Percentiles rank a stretch among this genome's conserved stretches.
phyloP scores from a whole-genome alignment of 92 coral and sea anemone genomes.

The Bergia sp. region DNA sequence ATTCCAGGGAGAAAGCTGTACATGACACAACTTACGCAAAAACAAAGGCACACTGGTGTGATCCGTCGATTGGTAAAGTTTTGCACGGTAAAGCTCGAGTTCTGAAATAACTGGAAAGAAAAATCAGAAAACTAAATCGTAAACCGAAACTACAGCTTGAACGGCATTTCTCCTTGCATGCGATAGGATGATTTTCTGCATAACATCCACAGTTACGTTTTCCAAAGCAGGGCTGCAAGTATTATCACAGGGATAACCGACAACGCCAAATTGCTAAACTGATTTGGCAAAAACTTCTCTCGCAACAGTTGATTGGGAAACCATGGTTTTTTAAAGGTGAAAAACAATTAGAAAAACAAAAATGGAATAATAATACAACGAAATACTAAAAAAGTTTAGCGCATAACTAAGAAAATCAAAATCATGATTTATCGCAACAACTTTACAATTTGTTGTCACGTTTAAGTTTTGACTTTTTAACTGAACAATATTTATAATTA shows the following conservation, averaged over 20 bases:
- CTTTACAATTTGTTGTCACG: too few species aligned
- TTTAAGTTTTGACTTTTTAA: too few species aligned
- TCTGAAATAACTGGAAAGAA: conserved; percentile 46
- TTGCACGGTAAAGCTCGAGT: conserved; percentile 47
- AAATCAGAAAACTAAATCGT: conserved; percentile 34
- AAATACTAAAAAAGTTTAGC: not conserved
- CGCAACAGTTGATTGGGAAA: not conserved
- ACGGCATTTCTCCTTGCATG: conserved; percentile 26
- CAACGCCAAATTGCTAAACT: not conserved
- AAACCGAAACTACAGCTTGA: conserved; percentile 8
- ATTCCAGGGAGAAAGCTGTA: conserved; percentile 41
- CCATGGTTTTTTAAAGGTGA: not conserved
- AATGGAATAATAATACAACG: not conserved
- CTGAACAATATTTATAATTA: too few species aligned
- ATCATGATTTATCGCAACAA: too few species aligned
- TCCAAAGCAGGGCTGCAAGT: not conserved
- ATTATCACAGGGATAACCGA: not conserved
- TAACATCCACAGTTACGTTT: not conserved
- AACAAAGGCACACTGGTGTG: conserved; percentile 33
- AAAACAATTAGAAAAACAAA: too few species aligned
- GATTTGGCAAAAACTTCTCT: too few species aligned
- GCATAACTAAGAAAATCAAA: too few species aligned
- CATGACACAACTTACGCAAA: conserved; percentile 43
- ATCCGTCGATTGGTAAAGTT: conserved; percentile 42
- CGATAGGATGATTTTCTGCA: not conserved